These are phyloP conservation scores for Prosapia bicincta DNA, from an alignment of 2,888 invertebrate species.

Conservation along the genomic window DNA sequence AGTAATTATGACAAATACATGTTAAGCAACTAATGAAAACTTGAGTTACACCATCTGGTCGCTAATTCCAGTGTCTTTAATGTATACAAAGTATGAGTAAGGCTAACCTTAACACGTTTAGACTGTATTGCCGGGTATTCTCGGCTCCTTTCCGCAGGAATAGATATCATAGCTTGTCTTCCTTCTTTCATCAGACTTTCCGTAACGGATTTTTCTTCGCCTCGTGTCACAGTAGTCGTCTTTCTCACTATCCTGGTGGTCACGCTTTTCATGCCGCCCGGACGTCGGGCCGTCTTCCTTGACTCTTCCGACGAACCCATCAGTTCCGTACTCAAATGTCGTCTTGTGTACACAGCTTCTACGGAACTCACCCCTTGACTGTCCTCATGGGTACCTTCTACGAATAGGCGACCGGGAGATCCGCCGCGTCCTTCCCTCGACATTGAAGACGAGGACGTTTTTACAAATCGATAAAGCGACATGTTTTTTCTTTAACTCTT, in stretches of 20 bases:
- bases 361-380: constrained; percentile 51
- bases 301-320: constrained; percentile 52
- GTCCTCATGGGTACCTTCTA: constrained; percentile 55
- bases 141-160: constrained; percentile 17
- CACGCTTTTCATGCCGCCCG: constrained; percentile 67
- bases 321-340: constrained; percentile 78
- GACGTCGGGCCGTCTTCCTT: constrained; percentile 15
- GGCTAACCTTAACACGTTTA: constrained; percentile 72
- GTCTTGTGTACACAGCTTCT: constrained; percentile 77
- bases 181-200: constrained; percentile 63
- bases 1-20: too few relatives aligned
- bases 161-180: constrained; percentile 46
- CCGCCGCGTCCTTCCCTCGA: constrained; percentile 29
- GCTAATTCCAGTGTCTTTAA: too few relatives aligned
- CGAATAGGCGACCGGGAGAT: constrained; percentile 59
- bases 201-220: constrained; percentile 72
- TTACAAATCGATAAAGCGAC: constrained; percentile 36
- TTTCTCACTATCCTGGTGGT: constrained; percentile 84
- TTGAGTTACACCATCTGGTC: too few relatives aligned
- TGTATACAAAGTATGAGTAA: too few relatives aligned
- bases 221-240: constrained; percentile 82
- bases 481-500: constrained; percentile 9
- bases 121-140: constrained; percentile 52
- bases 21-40: too few relatives aligned
- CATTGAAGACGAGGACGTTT: constrained; percentile 29